Percentiles rank a stretch among this genome's conserved stretches.
phyloP scores from a whole-genome alignment of 2,113 vertebrate species.

The Corythornis vintsioides region DNA sequence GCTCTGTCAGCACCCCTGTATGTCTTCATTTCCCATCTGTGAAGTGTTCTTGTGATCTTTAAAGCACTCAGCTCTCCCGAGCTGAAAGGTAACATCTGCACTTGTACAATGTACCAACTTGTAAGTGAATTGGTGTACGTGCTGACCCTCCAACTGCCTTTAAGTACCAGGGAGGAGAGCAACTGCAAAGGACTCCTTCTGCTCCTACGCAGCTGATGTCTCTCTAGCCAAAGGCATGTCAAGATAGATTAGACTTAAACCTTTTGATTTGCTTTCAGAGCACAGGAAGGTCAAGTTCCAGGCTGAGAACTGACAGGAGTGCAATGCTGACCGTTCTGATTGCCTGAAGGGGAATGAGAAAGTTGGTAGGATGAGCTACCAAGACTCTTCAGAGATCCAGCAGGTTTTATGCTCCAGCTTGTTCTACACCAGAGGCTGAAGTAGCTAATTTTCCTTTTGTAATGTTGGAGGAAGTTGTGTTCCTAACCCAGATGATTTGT shows the following conservation, averaged over 20 bases:
- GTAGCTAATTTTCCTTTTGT: background rate
- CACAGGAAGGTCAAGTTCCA: background rate
- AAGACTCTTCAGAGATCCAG: background rate
- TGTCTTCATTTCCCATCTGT: background rate
- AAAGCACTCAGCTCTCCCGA: background rate
- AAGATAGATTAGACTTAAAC: conserved; percentile 22
- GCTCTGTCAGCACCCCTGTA: background rate
- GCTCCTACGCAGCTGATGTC: background rate
- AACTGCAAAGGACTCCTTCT: background rate
- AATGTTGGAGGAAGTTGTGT: background rate
- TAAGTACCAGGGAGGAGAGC: background rate
- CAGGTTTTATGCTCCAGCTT: background rate
- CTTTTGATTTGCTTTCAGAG: conserved; percentile 33
- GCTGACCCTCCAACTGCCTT: background rate
- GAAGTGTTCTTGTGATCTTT: background rate
- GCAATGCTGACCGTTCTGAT: background rate
- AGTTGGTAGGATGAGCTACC: background rate
- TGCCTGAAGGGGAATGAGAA: background rate
- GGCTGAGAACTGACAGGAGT: conserved; percentile 21
- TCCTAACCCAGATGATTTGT: background rate
- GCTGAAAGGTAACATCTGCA: background rate
- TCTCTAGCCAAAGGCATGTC: conserved; percentile 20
- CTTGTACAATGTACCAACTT: background rate
- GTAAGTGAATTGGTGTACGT: background rate
- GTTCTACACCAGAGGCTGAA: background rate